Evolutionary conservation across 2,113 vertebrate genomes (phyloP), one percentile per base, ranked within the genome.

Genomic region (Austrofundulus limnaeus): DNA sequence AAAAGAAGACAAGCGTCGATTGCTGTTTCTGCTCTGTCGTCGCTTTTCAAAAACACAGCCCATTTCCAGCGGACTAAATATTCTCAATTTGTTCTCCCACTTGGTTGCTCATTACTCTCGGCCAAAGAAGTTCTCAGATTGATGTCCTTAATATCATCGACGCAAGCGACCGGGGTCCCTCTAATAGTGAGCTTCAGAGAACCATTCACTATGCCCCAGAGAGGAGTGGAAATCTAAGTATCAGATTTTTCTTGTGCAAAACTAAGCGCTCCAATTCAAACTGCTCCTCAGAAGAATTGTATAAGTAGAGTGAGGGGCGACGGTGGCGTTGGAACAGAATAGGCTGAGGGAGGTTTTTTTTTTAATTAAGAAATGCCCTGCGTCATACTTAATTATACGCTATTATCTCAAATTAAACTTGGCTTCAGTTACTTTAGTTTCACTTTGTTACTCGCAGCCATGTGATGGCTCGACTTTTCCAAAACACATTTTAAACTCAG

Each of bases 91-190:
- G 77, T 78, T 75, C 61, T 70, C 60, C 82, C 61, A 49, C 69
- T 85, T 87, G 82, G 86, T 85, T 87, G 74, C 73, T 84, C 80
- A 80, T 85, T 85, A 84, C 81, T 80, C 81, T 72, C 68, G 11
- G 73, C 43, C 49, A 77, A 54, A 75, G 67, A 80, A 78, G 79
- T 73, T 78, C 59, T 64, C 70, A 85, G 86, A 90, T 89, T 83
- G 83, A 90, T 90, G 85, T 76, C 77, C 79, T 87, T 90, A 88
- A 89, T 89, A 89, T 88, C 67, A 78, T 87, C 48, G 64, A 77
- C 84, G 80, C 60, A 61, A 75, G 80, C 84, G 70, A 82, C 72
- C 50, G 12, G 52, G 82, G 82, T 63, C 77, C 77, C 86, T 86
- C 75, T 80, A 83, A 89, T 81, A 86, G 70, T 52, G 78, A 85